Evolutionary conservation across 1,140 invertebrate genomes (phyloP).

Genomic region (Harlomillsia oculata): DNA sequence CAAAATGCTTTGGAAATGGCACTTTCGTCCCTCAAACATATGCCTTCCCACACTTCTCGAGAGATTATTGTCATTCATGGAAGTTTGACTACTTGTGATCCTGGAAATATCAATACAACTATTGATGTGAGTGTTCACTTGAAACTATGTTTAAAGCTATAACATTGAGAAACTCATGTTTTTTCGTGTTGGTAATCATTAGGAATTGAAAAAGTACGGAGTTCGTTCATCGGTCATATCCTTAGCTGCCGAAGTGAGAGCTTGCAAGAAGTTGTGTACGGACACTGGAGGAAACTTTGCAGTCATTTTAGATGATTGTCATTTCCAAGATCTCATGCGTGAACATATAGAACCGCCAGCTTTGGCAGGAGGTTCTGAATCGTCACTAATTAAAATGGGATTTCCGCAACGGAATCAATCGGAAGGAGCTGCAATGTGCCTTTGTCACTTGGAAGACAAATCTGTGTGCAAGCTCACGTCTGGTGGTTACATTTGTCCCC

Average conservation of each 20-base stretch:
- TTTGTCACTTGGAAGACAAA: conserved; percentile 68
- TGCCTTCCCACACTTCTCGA: conserved; percentile 85
- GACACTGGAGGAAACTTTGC: conserved; percentile 76
- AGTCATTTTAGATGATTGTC: conserved; percentile 81
- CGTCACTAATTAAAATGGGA: conserved; percentile 84
- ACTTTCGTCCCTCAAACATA: conserved; percentile 68
- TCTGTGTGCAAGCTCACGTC: conserved; percentile 52
- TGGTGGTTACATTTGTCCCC: conserved; percentile 86
- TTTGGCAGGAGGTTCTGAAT: conserved; percentile 54
- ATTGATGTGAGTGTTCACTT: conserved; percentile 54
- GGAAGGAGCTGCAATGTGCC: conserved; percentile 40
- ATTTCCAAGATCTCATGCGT: conserved; percentile 66
- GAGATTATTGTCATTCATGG: conserved; percentile 86
- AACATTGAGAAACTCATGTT: neutral
- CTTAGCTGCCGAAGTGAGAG: conserved; percentile 84
- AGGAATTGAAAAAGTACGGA: conserved; percentile 44
- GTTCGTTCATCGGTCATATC: conserved; percentile 89
- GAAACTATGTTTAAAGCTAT: neutral
- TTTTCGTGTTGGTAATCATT: conserved; percentile 11
- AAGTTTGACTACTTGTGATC: conserved; percentile 92
- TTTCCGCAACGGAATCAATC: conserved; percentile 60
- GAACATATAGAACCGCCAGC: conserved; percentile 77
- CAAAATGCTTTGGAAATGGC: conserved; percentile 90
- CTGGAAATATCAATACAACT: conserved; percentile 78
- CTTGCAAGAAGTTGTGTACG: conserved; percentile 73